A percentile compares a stretch with the other conserved stretches of the same genome.
phyloP scores from a whole-genome alignment of 2,797 vertebrate species.

The Buceros bicornis region DNA sequence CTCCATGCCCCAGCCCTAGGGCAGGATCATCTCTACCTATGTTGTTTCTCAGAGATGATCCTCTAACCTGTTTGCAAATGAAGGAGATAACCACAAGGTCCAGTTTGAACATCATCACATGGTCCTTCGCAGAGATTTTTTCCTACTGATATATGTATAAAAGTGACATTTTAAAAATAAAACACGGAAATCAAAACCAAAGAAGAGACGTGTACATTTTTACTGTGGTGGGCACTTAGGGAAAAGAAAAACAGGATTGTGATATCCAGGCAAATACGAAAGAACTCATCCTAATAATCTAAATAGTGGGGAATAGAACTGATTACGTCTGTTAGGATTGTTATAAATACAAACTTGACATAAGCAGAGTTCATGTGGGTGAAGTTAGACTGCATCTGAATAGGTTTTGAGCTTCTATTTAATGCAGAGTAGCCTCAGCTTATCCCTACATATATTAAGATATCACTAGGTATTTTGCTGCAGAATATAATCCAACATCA shows the following conservation, averaged over 20 bases:
- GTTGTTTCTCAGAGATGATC: neutral
- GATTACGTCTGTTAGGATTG: neutral
- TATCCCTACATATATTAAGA: neutral
- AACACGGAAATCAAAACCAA: neutral
- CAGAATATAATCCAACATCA: neutral
- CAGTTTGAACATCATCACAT: neutral
- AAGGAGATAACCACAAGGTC: neutral
- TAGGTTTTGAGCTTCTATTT: neutral
- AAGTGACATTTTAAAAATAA: neutral
- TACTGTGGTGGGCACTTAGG: neutral
- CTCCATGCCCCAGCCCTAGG: constrained; percentile 15
- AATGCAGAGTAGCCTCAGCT: neutral
- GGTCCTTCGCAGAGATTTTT: neutral
- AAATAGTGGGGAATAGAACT: neutral
- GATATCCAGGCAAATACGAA: neutral
- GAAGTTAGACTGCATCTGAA: neutral
- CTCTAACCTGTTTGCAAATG: constrained; percentile 11
- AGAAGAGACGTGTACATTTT: neutral
- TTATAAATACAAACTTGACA: neutral
- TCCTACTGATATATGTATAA: neutral
- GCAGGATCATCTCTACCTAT: constrained; percentile 46
- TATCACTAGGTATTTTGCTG: neutral
- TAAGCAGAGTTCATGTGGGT: neutral
- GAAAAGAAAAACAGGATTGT: fast-evolving
- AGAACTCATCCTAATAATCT: neutral